phyloP scores from a whole-genome alignment of 2,888 invertebrate genomes.

The Agrochola litura region DNA sequence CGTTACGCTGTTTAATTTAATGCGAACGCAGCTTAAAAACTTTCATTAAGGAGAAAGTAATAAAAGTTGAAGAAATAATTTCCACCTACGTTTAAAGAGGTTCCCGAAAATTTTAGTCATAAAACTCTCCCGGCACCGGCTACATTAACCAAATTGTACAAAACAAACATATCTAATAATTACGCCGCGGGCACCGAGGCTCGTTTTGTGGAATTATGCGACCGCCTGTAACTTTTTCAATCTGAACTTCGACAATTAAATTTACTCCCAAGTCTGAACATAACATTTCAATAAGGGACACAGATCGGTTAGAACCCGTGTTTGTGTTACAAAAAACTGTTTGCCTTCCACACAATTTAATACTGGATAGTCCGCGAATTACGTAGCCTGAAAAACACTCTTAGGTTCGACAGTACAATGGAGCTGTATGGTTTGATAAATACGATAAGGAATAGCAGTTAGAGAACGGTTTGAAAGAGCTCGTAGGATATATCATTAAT shows the following conservation, averaged over 20 bases:
- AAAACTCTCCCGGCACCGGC: slow-evolving; percentile 76
- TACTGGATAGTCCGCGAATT: slow-evolving; percentile 50
- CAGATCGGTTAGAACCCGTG: slow-evolving; percentile 74
- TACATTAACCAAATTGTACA: slow-evolving; percentile 87
- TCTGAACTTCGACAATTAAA: slow-evolving; percentile 89
- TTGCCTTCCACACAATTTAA: slow-evolving; percentile 47
- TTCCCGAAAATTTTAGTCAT: slow-evolving; percentile 78
- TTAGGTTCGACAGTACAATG: slow-evolving; percentile 67
- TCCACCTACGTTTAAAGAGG: slow-evolving; percentile 78
- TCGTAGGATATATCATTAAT: slow-evolving; percentile 85
- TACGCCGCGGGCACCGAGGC: slow-evolving; percentile 78
- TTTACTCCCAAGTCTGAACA: slow-evolving; percentile 84
- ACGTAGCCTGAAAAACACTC: slow-evolving; percentile 49
- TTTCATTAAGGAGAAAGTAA: slow-evolving; percentile 72
- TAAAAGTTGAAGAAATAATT: slow-evolving; percentile 82
- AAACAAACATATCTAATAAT: slow-evolving; percentile 88
- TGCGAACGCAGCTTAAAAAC: slow-evolving; percentile 66
- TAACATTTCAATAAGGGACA: slow-evolving; percentile 86
- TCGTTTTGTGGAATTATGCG: slow-evolving; percentile 85
- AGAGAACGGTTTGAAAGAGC: slow-evolving; percentile 79
- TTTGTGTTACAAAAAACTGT: slow-evolving; percentile 68
- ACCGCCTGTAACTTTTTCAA: slow-evolving; percentile 88
- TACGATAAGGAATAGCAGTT: slow-evolving; percentile 78
- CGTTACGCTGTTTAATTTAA: slow-evolving; percentile 63
- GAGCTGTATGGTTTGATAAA: slow-evolving; percentile 75